Evolutionary conservation across 2,888 invertebrate species (phyloP).

Genomic region (Pandemis cinnamomeana): DNA sequence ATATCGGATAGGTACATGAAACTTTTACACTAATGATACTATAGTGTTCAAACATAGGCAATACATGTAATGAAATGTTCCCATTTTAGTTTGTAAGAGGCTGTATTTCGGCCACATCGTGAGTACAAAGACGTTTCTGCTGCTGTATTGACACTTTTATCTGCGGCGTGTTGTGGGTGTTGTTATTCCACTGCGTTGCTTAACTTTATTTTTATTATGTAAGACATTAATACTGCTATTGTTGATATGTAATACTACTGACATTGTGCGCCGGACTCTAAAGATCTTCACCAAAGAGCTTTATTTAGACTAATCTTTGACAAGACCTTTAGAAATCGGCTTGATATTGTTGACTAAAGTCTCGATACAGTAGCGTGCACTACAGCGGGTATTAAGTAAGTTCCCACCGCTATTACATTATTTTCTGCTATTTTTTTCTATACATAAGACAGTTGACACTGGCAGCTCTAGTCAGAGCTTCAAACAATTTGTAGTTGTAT

Average conservation of each 20-base stretch:
- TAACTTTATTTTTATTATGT: neutral
- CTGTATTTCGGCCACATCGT: constrained; percentile 42
- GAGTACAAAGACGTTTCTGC: constrained; percentile 48
- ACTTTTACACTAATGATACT: constrained; percentile 37
- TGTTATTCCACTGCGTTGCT: neutral
- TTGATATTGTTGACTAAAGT: constrained; percentile 50
- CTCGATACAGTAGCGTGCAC: constrained; percentile 65
- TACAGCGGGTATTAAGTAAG: constrained; percentile 72
- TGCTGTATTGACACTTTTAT: constrained; percentile 59
- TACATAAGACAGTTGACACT: constrained; percentile 56
- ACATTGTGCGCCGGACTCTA: constrained; percentile 12
- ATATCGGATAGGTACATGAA: constrained; percentile 28
- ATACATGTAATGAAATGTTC: constrained; percentile 40
- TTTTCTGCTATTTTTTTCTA: constrained; percentile 63
- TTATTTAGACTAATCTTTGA: constrained; percentile 7
- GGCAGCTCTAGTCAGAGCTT: constrained; percentile 51
- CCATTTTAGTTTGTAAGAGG: constrained; percentile 43
- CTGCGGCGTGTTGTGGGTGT: constrained; percentile 4
- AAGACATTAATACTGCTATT: constrained; percentile 8
- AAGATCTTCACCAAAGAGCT: constrained; percentile 21
- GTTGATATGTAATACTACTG: constrained; percentile 10
- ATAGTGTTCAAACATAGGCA: constrained; percentile 42
- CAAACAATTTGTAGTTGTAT: constrained; percentile 36
- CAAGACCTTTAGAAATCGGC: constrained; percentile 20
- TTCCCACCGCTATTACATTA: constrained; percentile 77